Conservation (phyloP, 1,140 invertebrate genomes). For the Trichogramma pretiosum region DNA sequence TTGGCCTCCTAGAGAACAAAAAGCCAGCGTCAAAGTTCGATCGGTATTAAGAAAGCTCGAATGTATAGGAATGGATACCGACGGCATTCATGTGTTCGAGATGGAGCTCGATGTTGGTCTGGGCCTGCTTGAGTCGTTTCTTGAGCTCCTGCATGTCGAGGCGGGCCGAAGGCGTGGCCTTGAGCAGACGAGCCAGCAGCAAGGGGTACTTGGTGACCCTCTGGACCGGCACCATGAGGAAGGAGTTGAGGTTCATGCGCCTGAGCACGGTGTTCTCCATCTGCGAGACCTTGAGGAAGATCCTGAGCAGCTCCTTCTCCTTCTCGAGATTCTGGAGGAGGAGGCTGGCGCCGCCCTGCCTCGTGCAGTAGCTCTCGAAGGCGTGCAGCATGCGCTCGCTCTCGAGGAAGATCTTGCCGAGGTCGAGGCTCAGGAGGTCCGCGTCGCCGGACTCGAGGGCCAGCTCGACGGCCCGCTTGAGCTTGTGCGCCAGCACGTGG, state of each 20-base stretch:
- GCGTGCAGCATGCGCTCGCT: constrained; percentile 87
- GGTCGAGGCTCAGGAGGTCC: constrained; percentile 80
- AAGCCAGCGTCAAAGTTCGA: background rate
- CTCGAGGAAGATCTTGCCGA: constrained; percentile 84
- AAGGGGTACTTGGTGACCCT: constrained; percentile 89
- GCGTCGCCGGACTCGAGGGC: constrained; percentile 76
- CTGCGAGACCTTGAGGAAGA: constrained; percentile 90
- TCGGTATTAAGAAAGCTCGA: background rate
- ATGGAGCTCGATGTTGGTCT: constrained; percentile 85
- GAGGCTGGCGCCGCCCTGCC: constrained; percentile 81
- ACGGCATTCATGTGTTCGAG: constrained; percentile 89
- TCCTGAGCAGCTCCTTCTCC: constrained; percentile 87
- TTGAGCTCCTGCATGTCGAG: constrained; percentile 62
- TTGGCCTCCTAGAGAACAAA: constrained; percentile 60
- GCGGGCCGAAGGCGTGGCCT: constrained; percentile 68
- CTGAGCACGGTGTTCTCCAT: constrained; percentile 90
- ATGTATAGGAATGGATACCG: constrained; percentile 20
- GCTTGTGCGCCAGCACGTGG: constrained; percentile 71
- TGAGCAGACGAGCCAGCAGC: constrained; percentile 77
- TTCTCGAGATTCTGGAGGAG: constrained; percentile 86
- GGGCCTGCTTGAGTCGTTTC: constrained; percentile 70
- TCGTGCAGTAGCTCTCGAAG: constrained; percentile 89
- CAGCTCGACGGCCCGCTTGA: constrained; percentile 80
- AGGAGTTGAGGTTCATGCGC: constrained; percentile 93
- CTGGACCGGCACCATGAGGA: constrained; percentile 90